These are phyloP conservation scores for Manduca sexta DNA, from an alignment of 1,140 invertebrate species.

Conservation along the genomic window DNA sequence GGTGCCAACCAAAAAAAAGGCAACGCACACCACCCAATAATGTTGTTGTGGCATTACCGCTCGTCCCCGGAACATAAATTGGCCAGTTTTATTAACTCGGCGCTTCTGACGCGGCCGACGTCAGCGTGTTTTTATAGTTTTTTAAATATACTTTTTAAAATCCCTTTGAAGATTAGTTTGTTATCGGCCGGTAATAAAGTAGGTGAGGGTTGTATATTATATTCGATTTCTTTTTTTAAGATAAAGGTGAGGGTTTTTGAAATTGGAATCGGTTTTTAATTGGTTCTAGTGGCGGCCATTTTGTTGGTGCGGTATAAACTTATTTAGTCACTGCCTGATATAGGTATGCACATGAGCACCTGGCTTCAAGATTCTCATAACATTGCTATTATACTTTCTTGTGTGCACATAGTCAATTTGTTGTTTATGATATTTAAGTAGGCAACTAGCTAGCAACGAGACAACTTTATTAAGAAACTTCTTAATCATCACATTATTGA, in stretches of 20 bases:
- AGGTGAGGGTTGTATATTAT: slow-evolving; percentile 28
- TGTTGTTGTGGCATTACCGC: slow-evolving; percentile 31
- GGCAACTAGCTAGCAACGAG: no score
- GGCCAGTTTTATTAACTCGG: slow-evolving; percentile 9
- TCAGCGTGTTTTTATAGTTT: slow-evolving; percentile 37
- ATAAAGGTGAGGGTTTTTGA: not conserved
- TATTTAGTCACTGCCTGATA: no score
- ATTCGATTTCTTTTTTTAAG: slow-evolving; percentile 12
- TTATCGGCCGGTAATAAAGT: slow-evolving; percentile 41
- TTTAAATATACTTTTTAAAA: slow-evolving; percentile 37
- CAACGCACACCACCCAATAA: slow-evolving; percentile 15
- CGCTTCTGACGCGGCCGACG: slow-evolving; percentile 27
- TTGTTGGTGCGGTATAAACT: no score
- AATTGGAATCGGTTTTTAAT: not conserved
- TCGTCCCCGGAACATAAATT: slow-evolving; percentile 2
- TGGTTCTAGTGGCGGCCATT: not conserved
- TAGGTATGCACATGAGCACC: no score
- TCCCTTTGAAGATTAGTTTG: slow-evolving; percentile 40
- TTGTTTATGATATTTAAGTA: no score
- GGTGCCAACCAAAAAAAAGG: slow-evolving; percentile 20
- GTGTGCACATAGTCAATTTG: no score
- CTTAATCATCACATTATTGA: no score
- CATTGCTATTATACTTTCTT: no score
- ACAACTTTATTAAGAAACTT: no score
- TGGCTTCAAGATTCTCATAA: no score